Base-by-base conservation (phyloP, 2,888 invertebrate species). In the Phyllotreta cruciferae region DNA sequence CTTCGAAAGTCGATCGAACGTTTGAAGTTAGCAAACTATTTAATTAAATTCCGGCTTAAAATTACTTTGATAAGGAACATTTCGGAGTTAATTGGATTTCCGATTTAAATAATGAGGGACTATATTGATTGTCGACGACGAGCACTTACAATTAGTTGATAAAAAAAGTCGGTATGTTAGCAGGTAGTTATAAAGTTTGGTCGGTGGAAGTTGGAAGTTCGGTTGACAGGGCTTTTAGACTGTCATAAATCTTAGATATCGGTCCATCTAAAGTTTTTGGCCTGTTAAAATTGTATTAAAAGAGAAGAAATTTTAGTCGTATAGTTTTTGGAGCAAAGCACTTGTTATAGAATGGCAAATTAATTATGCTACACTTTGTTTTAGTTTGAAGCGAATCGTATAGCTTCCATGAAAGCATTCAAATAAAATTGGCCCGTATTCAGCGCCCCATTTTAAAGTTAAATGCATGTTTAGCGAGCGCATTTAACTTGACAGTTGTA, bases 31-130 rank as follows among this genome's bases (percentile, higher is more conserved):
- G 10, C 6, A 44, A 49, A 49, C 49, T 49, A 49, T 49, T 47
- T 49, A 49, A 49, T 49, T 49, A 49, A 49, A 49, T 24, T 49
- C 10, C 35, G 9, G 49, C 35, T 49, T 24, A 14, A 49, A 49
- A 49, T 49, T 49, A 49, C 49, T 49, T 49, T 49, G 35, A 24
- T 13, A 24, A 10, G 6, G 13, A 9, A 35, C n/a, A 49, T 11
- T 34, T 14, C 10, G 9, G 35, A 7, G 10, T 49, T 24, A 9
- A 49, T 34, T 24, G 49, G 34, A 2, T 13, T 34, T 49, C n/a
- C 4, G 9, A n/a, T 44, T 44, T 44, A 44, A 44, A 44, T n/a
- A 44, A n/a, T 10, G 10, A 44, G 10, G 14, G 10, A 1, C 24
- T 24, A 24, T 11, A 44, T 44, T 44, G 44, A 44, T 44, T 44